Base-by-base conservation (phyloP, 2,113 vertebrate species). In the Tachysurus fulvidraco region DNA sequence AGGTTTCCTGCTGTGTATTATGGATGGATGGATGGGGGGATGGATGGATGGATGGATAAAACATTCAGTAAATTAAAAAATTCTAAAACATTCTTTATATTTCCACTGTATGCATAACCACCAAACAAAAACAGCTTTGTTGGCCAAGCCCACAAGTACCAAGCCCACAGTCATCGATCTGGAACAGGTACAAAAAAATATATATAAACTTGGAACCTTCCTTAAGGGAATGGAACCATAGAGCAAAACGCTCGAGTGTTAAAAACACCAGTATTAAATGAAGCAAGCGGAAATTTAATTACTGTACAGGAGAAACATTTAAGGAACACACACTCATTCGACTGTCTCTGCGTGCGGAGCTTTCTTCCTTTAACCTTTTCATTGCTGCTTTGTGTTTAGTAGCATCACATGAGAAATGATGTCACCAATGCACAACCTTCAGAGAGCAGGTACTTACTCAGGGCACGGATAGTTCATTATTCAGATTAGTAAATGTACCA, bases 221-320 rank as follows among this genome's bases (percentile, higher is more conserved):
- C 54, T 10, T 5, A 59, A 4, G 16, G 17, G 54, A 59, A 80
- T 36, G n/a, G 52, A 17, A 36, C n/a, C 28, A 21, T 36, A 52
- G 16, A 36, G 77, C n/a, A 57, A 55, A 79, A 36, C 0, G 9
- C 28, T 28, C n/a, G 36, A 25, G 41, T 74, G 71, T 13, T 30
- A 19, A 55, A 77, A 79, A 30, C 30, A 57, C 3, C n/a, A 55
- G 30, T 21, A 80, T 80, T 80, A 21, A 80, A 36, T 80, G 19
- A 36, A 80, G 28, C 77, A 80, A 80, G 54, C 54, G 59, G 54
- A 36, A 80, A 80, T 80, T 4, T 36, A 59, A 57, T 80, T 59
- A 80, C 52, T 59, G 30, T 59, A 59, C 28, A 36, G 77, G 10
- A 57, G 54, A 57, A 80, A 59, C 12, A 55, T 19, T 2, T 17